Conservation (phyloP, 2,797 vertebrate species). For the Hemibagrus guttatus region DNA sequence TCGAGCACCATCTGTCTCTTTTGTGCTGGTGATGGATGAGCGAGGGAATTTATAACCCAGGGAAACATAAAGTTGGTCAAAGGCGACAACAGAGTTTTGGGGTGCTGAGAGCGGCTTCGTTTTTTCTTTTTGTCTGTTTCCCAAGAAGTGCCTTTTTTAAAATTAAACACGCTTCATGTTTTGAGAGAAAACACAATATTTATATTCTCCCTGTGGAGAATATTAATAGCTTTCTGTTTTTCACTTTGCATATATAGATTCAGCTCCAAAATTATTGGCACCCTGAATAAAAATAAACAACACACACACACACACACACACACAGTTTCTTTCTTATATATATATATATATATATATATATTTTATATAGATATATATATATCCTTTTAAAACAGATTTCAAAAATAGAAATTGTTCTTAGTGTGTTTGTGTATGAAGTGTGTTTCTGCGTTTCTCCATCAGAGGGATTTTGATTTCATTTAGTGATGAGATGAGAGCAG, state of each 20-base stretch:
- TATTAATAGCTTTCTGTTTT: background rate
- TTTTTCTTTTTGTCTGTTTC: background rate
- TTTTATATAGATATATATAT: no score
- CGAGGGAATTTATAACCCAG: conserved; percentile 21
- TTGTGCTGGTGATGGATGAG: conserved; percentile 19
- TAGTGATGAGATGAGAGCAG: background rate
- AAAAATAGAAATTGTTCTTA: background rate
- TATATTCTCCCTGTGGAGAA: background rate
- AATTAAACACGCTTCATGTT: background rate
- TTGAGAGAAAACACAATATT: background rate
- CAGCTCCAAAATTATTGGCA: background rate
- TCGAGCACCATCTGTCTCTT: conserved; percentile 19
- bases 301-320: no score
- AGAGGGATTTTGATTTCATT: background rate
- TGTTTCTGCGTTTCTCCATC: background rate
- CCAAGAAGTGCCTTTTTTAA: background rate
- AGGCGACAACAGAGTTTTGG: background rate
- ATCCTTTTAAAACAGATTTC: no score
- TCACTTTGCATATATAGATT: background rate
- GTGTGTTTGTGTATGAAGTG: background rate
- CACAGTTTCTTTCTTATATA: no score
- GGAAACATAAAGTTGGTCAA: conserved; percentile 22
- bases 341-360: no score
- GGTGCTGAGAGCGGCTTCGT: background rate
- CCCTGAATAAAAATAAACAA: background rate